Evolutionary conservation across 2,113 vertebrate species (phyloP), one percentile per base, ranked within the genome.

Genomic region (Paraplagusia blochii): DNA sequence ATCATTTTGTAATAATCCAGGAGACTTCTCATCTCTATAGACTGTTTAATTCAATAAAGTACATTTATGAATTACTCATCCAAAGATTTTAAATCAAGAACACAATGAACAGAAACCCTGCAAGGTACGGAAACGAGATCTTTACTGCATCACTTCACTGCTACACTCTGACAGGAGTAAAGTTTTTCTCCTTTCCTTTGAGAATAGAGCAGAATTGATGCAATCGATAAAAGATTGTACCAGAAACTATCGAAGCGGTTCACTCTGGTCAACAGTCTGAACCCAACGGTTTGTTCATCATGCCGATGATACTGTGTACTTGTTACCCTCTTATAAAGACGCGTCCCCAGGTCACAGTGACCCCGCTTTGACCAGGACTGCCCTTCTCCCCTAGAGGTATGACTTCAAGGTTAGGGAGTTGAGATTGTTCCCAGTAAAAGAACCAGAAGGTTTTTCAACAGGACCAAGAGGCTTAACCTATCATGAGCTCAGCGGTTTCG

Each of bases 401-500:
- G 22, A 69, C 33, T 59, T 9, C 46, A 55, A 56, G 58, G 56
- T 66, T 39, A 54, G 33, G 13, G 44, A 56, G 50, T 59, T 48
- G 51, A 52, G 42, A 63, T 62, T 58, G 33, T 80, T 84, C 84
- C 61, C 63, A 84, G 53, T 53, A 42, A 68, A 14, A 58, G 38
- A 13, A 43, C 69, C 72, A 73, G 75, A 61, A 33, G 68, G 69
- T 63, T 74, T 58, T 55, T 85, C 76, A 86, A 74, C 71, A 50
- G 69, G 55, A 53, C 38, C 7, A 7, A 35, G 40, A 68, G 53
- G 71, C 35, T 83, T 57, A 67, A 64, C 63, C 72, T 58, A 74
- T 56, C 36, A 67, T 81, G 79, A 80, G 49, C 66, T 69, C 58
- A 77, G 70, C 35, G 60, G 61, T 62, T 54, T 72, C 16, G 47